phyloP scores from a whole-genome alignment of 2,113 vertebrate genomes.

The Corythornis madagascariensis region DNA sequence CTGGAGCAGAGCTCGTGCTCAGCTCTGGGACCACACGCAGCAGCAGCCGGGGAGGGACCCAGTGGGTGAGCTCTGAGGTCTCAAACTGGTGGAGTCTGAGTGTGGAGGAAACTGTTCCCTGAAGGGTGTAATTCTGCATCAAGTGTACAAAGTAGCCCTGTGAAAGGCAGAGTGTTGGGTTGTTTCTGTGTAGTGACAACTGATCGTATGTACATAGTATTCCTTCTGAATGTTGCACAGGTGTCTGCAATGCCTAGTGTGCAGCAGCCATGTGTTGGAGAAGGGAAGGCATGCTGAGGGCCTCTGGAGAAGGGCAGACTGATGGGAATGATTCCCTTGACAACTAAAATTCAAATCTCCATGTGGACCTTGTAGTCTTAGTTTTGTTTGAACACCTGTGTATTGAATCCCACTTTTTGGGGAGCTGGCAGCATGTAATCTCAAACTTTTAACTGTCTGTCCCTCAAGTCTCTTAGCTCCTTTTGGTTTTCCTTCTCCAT shows the following conservation, averaged over 20 bases:
- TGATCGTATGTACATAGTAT: too few relatives aligned
- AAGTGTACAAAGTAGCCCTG: not conserved
- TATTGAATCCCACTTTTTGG: not conserved
- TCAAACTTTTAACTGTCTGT: not conserved
- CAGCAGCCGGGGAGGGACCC: not conserved
- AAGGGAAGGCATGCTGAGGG: not conserved
- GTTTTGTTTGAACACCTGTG: not conserved
- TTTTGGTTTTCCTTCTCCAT: not conserved
- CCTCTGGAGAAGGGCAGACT: not conserved
- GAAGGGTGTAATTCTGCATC: not conserved
- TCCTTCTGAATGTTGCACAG: not conserved
- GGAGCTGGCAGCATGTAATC: not conserved
- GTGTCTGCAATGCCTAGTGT: not conserved
- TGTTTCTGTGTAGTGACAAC: not conserved
- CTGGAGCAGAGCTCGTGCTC: rapidly evolving
- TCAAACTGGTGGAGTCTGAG: rapidly evolving
- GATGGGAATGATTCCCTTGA: not conserved
- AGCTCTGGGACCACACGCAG: rapidly evolving
- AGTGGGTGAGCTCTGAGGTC: rapidly evolving
- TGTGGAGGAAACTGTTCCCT: not conserved
- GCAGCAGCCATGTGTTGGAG: not conserved
- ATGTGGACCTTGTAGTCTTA: not conserved
- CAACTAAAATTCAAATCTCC: not conserved
- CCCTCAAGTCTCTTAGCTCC: not conserved
- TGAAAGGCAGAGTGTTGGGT: not conserved